A percentile compares a stretch with the other conserved stretches of the same genome.
These are phyloP conservation scores for Parazoanthus swiftii DNA, from an alignment of 92 coral and sea anemone species.

Conservation along the genomic window DNA sequence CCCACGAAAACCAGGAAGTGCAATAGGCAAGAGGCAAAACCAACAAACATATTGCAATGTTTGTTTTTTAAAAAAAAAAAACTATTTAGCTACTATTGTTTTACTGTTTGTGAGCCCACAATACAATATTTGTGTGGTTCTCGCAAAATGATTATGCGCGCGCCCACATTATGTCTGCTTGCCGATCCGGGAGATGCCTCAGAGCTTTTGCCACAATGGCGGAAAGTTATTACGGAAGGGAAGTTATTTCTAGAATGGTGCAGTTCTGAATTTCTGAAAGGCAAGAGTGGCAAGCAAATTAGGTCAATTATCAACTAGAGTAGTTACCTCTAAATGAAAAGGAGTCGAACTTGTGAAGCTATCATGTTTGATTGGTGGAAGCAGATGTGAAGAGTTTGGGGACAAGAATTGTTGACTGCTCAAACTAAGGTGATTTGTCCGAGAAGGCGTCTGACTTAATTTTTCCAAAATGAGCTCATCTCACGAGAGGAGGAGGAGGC, in stretches of 20 bases:
- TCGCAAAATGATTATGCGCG: slow-evolving; percentile 37
- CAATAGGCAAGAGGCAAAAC: too few relatives aligned
- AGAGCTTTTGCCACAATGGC: slow-evolving; percentile 73
- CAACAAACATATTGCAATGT: too few relatives aligned
- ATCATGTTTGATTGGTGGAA: slow-evolving; percentile 61
- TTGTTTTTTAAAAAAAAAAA: too few relatives aligned
- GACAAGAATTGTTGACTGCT: slow-evolving; percentile 69
- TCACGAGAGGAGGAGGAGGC: slow-evolving; percentile 91
- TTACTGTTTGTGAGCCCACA: slow-evolving; percentile 3
- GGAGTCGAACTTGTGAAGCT: slow-evolving; percentile 37
- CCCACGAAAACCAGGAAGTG: too few relatives aligned
- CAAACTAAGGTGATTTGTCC: slow-evolving; percentile 52
- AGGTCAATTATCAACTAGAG: slow-evolving; percentile 37
- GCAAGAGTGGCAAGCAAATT: slow-evolving; percentile 54
- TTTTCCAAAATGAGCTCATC: slow-evolving; percentile 80
- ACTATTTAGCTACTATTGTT: too few relatives aligned
- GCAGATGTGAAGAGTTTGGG: slow-evolving; percentile 74
- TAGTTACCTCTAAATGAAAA: slow-evolving; percentile 51
- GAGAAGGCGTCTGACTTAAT: slow-evolving; percentile 41
- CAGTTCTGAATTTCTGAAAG: slow-evolving; percentile 48
- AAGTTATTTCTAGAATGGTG: slow-evolving; percentile 37
- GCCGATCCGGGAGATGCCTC: slow-evolving; percentile 81
- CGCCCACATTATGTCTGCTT: slow-evolving; percentile 54
- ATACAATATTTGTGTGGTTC: slow-evolving; percentile 20
- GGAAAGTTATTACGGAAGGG: slow-evolving; percentile 56